Evolutionary conservation across 2,888 invertebrate species (phyloP), one percentile per base, ranked within the genome.

Genomic region (Latrodectus hesperus): DNA sequence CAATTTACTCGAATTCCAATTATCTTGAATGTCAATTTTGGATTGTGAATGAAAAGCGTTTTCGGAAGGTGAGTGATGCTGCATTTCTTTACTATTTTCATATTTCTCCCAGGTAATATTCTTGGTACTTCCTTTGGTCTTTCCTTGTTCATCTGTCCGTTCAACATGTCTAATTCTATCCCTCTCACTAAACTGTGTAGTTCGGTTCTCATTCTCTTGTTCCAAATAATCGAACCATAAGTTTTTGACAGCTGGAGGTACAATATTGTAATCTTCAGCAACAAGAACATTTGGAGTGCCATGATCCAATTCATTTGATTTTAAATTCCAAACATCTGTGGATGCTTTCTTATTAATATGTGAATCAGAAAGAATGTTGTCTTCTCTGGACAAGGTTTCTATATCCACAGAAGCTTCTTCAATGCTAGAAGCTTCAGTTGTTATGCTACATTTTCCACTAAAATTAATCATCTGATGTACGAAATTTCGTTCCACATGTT

Each of bases 1-100:
- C 1, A 72, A 53, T 10, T 81, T 81, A 9, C 68, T 64, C 6
- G 84, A 55, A 52, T 52, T 55, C 86, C 86, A 87, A 17, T 68
- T 68, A 17, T 12, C 12, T 68, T 68, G 67, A 60, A 8, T n/a
- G 67, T 22, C 17, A 68, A 17, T 26, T 68, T 17, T 26, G 26
- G 22, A 68, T 22, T 17, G 67, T 17, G 67, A 68, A 4, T 68
- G 22, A 60, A n/a, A n/a, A 60, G 14, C n/a, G 6, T n/a, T 17
- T 12, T 11, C 11, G 1, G 67, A 17, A 68, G 17, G 67, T 26
- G 17, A 17, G 49, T 64, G 10, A 49, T 64, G 17, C 14, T 64
- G 55, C 17, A 74, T 22, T 64, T 65, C 64, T 38, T 75, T 75
- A 22, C 16, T 64, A 49, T 75, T 22, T 11, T 55, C n/a, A 10